Base-by-base conservation (phyloP, 2,888 invertebrate genomes). In the Zele albiditarsus region DNA sequence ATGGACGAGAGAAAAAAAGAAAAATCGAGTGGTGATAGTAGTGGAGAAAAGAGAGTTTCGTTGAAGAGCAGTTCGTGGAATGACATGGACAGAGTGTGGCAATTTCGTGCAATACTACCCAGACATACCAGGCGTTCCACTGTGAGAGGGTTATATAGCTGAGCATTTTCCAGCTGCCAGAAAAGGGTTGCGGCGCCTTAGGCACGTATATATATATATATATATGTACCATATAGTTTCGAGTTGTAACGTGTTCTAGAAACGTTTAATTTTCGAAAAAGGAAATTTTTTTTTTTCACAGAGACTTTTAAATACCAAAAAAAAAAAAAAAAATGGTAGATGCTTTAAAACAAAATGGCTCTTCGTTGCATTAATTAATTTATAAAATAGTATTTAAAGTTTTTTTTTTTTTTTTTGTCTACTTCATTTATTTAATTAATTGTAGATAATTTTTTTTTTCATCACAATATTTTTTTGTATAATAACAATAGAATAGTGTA, bases 81-180 rank as follows among this genome's bases (percentile, higher is more conserved):
- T 87, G 88, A 89, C 88, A 86, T 83, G 87, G 84, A 88, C 88
- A 84, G 85, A 88, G 88, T 88, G 86, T 82, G 87, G 88, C 87
- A 89, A 89, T 89, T 89, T 89, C 86, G 83, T 84, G 87, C 88
- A 87, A 88, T 88, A 88, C 85, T 86, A 82, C 81, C 79, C 79
- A 20, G 84, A 87, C 86, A 88, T 88, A 88, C 88, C 86, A 83
- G 84, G 85, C 86, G 84, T 85, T 86, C 84, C 84, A 23, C 10
- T 8, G 20, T 53, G 53, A n/a, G n/a, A 77, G 85, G 86, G 86
- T 33, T 88, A 87, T 87, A 86, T 84, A 85, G 86, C 87, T 87
- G 86, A 87, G 86, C 85, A 87, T 89, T 89, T 89, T 86, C 86
- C 83, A 85, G 82, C 84, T 79, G 79, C 84, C 80, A 74, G 71